Evolutionary conservation across 2,888 invertebrate genomes (phyloP).

Genomic region (Diogma glabrata): DNA sequence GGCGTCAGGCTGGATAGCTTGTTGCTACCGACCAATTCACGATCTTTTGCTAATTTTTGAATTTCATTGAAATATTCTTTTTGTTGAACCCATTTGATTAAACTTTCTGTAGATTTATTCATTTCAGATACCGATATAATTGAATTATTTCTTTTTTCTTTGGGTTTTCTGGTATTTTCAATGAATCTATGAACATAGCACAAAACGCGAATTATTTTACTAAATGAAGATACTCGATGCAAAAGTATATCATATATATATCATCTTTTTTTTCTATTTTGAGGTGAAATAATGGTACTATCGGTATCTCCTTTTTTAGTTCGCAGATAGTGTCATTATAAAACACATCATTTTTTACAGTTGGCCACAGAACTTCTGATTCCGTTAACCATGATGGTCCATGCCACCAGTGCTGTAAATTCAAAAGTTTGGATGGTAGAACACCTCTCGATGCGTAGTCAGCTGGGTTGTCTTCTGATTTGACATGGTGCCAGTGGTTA

Average conservation of each 20-base stretch:
- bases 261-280: too few relatives aligned
- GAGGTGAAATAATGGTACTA: too few relatives aligned
- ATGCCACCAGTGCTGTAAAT: too few relatives aligned
- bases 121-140: background rate
- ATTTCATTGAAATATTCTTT: too few relatives aligned
- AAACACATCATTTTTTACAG: too few relatives aligned
- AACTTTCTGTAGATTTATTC: background rate
- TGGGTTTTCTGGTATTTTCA: background rate
- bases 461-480: background rate
- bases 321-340: too few relatives aligned
- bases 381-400: too few relatives aligned
- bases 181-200: background rate
- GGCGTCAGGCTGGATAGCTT: background rate
- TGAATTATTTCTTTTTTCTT: background rate
- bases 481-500: background rate
- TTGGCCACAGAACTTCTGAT: too few relatives aligned
- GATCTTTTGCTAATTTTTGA: background rate
- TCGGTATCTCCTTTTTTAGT: too few relatives aligned
- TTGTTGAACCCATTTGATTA: background rate
- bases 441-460: background rate
- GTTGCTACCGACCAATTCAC: too few relatives aligned
- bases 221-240: background rate
- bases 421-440: background rate
- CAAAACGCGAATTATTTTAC: background rate
- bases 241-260: background rate